Conservation (phyloP, 2,797 vertebrate species). For the Pangasius larnaudii region DNA sequence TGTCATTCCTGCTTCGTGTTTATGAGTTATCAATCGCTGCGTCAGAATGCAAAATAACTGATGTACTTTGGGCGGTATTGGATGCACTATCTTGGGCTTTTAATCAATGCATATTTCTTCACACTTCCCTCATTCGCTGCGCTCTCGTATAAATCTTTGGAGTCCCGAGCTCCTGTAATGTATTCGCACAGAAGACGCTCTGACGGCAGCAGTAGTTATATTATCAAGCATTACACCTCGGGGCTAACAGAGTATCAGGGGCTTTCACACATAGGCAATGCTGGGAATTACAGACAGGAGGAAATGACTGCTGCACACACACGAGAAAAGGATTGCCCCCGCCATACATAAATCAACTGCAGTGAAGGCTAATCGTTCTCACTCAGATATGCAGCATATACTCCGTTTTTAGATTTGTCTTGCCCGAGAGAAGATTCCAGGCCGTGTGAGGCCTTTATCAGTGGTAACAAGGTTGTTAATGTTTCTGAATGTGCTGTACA, state of each 20-base stretch:
- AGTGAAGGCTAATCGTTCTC: conserved; percentile 88
- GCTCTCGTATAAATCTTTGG: conserved; percentile 97
- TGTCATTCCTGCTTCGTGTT: conserved; percentile 95
- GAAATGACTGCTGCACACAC: conserved; percentile 78
- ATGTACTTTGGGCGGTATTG: conserved; percentile 98
- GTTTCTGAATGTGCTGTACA: conserved; percentile 69
- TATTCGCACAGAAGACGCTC: conserved; percentile 84
- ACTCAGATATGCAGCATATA: conserved; percentile 80
- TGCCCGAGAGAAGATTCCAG: conserved; percentile 62
- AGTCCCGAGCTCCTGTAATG: conserved; percentile 91
- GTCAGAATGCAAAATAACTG: conserved; percentile 99
- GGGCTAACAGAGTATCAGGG: conserved; percentile 91
- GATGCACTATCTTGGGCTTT: conserved; percentile 99
- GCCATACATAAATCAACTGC: conserved; percentile 93
- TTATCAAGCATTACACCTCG: conserved; percentile 98
- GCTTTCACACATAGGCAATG: conserved; percentile 78
- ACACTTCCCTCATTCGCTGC: conserved; percentile 83
- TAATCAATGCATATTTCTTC: conserved; percentile 98
- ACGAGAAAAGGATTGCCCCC: conserved; percentile 89
- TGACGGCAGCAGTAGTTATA: conserved; percentile 97
- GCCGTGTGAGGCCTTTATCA: conserved; percentile 61
- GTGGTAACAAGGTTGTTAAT: conserved; percentile 78
- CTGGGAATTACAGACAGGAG: conserved; percentile 81
- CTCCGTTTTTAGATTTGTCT: conserved; percentile 67
- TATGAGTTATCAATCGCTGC: conserved; percentile 99